Evolutionary conservation across 2,113 vertebrate species (phyloP).

Genomic region (Carlito syrichta): DNA sequence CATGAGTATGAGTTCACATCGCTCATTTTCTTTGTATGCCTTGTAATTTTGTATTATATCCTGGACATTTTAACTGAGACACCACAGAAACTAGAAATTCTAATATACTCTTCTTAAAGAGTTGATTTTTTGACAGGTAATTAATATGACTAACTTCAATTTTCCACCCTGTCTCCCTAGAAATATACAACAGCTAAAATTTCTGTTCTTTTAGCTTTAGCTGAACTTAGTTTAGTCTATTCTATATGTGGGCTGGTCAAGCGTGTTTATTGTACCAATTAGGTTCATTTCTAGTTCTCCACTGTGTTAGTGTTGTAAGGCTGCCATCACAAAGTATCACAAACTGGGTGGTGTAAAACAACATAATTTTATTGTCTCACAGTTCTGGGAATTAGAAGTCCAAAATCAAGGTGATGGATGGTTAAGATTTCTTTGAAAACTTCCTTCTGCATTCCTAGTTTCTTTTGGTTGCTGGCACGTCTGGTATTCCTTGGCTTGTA

Average conservation of each 20-base stretch:
- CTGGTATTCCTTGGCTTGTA: neutral
- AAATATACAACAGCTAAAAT: neutral
- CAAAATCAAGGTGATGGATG: neutral
- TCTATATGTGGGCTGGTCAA: neutral
- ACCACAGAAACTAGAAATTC: neutral
- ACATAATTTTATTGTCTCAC: neutral
- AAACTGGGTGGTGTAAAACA: neutral
- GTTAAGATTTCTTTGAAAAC: neutral
- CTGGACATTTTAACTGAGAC: neutral
- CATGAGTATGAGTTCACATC: neutral
- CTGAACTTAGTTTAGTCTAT: neutral
- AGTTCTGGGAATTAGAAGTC: neutral
- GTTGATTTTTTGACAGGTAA: neutral
- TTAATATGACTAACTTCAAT: neutral
- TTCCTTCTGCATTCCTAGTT: neutral
- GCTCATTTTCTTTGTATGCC: neutral
- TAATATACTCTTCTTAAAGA: neutral
- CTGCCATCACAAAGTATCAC: neutral
- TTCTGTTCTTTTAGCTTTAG: neutral
- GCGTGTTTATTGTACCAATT: too few relatives aligned
- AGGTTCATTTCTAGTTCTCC: neutral
- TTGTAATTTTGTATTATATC: neutral
- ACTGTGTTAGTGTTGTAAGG: neutral
- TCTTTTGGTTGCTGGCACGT: neutral
- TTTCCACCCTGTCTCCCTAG: neutral